phyloP scores from a whole-genome alignment of 2,797 vertebrate species.

The Clarias platycephalus region DNA sequence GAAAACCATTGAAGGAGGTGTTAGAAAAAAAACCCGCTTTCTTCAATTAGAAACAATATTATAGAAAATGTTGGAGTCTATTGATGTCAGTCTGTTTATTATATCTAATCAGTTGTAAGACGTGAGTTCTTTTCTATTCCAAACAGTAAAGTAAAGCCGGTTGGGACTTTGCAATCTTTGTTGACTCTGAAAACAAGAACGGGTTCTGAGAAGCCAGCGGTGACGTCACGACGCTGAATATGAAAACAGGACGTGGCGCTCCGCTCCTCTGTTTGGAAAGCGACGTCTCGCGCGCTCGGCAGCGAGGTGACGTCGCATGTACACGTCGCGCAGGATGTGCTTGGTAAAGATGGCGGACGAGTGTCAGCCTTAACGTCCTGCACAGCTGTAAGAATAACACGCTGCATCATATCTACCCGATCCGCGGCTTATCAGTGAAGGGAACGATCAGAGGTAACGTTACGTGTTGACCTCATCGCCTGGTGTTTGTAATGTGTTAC shows the following conservation, averaged over 20 bases:
- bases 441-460: constrained; percentile 24
- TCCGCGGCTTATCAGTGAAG: constrained; percentile 55
- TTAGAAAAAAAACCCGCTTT: no score
- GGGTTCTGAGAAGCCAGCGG: no score
- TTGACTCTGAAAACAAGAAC: no score
- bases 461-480: not conserved
- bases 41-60: no score
- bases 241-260: not conserved
- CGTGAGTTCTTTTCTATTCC: no score
- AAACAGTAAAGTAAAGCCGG: no score
- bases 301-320: constrained; percentile 69
- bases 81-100: no score
- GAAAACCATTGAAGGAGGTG: no score
- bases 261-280: not conserved
- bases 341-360: constrained; percentile 78
- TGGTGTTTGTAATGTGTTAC: not conserved
- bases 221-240: not conserved
- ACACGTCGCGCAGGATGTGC: constrained; percentile 88
- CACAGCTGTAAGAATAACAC: constrained; percentile 70
- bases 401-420: constrained; percentile 45
- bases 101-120: no score
- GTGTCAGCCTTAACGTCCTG: constrained; percentile 72
- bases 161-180: no score
- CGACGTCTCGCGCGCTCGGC: constrained; percentile 60
- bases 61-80: no score